Evolutionary conservation across 2,113 vertebrate genomes (phyloP), one percentile per base, ranked within the genome.

Genomic region (Bucco capensis): DNA sequence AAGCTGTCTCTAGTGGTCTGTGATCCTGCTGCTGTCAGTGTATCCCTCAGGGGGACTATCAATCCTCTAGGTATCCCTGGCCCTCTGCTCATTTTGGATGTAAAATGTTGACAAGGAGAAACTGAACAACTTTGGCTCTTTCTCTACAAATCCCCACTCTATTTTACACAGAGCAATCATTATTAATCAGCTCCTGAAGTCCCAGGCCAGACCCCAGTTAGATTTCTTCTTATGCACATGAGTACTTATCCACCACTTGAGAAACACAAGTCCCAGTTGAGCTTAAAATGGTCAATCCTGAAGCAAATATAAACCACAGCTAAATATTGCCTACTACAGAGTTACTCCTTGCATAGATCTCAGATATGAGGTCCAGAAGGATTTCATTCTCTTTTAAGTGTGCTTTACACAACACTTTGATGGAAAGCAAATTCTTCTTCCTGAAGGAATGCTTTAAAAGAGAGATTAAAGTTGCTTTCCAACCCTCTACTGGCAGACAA

Each of bases 361-460:
- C 67, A 46, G 82, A 91, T 90, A 92, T 0, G 4, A 85, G 89
- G 78, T 57, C 75, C 93, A 92, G 56, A 82, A 94, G 94, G 92
- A 95, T 89, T 90, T 88, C 72, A 86, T 83, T 90, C 86, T 92
- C 84, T 95, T 89, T 82, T 95, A 93, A 86, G 77, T 58, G 89
- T 87, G 86, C 93, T 94, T 89, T 92, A 74, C 64, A 94, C 60
- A 93, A 89, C 1, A 2, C 91, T 85, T 90, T 86, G 94, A 94
- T 93, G 73, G 50, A 94, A 96, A 87, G 84, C 88, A 93, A 96
- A 92, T 95, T 94, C 95, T 77, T 92, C 42, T 27, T 89, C 71
- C 53, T 89, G 91, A 83, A 92, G 71, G 84, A 97, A 96, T 95
- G 89, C 76, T 88, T 97, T 96, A 94, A 91, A 92, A 93, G 62